phyloP scores from a whole-genome alignment of 2,797 vertebrate genomes.

The Atherinosoma microstoma region DNA sequence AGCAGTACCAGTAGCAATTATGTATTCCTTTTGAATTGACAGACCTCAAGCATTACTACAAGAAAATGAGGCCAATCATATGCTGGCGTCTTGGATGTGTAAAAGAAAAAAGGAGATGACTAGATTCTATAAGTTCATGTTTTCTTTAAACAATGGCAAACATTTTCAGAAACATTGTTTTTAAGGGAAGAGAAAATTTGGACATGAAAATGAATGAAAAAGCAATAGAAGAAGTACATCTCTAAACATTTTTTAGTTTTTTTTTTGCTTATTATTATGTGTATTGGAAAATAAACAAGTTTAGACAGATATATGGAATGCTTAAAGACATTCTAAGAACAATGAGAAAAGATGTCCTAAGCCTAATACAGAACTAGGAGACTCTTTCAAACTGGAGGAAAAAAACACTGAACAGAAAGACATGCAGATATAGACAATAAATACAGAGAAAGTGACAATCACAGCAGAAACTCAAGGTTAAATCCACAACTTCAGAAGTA shows the following conservation, averaged over 20 bases:
- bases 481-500: background rate
- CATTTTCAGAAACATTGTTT: background rate
- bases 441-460: background rate
- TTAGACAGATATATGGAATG: background rate
- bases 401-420: background rate
- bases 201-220: background rate
- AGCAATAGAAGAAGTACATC: background rate
- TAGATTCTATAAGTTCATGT: background rate
- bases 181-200: background rate
- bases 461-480: background rate
- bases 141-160: too few species aligned
- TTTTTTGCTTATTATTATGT: background rate
- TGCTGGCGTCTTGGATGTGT: constrained; percentile 3
- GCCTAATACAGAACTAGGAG: background rate
- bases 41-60: constrained; percentile 11
- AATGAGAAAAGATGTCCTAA: background rate
- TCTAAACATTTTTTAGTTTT: background rate
- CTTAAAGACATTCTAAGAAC: background rate
- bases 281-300: background rate
- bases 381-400: background rate
- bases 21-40: constrained; percentile 27
- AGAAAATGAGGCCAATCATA: constrained; percentile 12
- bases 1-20: constrained; percentile 23
- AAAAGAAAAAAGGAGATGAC: background rate
- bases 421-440: background rate